phyloP scores from a whole-genome alignment of 2,113 vertebrate species.

The Thamnaconus septentrionalis region DNA sequence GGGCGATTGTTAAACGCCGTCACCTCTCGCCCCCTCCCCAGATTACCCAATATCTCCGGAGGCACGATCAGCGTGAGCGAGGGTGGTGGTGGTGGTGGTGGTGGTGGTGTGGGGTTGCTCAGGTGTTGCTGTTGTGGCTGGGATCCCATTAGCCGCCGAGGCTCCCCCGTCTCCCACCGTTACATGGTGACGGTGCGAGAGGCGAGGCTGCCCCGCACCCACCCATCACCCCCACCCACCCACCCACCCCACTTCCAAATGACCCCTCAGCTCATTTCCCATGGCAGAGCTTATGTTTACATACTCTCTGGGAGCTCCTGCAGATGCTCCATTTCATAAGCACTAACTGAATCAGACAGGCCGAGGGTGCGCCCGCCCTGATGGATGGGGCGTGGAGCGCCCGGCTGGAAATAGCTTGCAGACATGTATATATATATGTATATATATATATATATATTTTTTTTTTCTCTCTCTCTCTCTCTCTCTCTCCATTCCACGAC shows the following conservation, averaged over 20 bases:
- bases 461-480: too few species aligned
- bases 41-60: slow-evolving; percentile 65
- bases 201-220: slow-evolving; percentile 20
- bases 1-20: slow-evolving; percentile 29
- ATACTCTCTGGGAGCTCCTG: slow-evolving; percentile 60
- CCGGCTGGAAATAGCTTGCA: slow-evolving; percentile 18
- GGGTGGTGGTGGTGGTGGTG: background rate
- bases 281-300: slow-evolving; percentile 62
- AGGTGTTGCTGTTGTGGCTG: slow-evolving; percentile 53
- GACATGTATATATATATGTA: background rate
- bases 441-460: too few species aligned
- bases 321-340: slow-evolving; percentile 65
- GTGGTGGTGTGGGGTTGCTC: slow-evolving; percentile 35
- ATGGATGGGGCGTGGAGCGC: slow-evolving; percentile 27
- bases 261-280: slow-evolving; percentile 65
- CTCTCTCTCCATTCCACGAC: too few species aligned
- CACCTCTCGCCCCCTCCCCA: slow-evolving; percentile 36
- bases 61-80: slow-evolving; percentile 46
- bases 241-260: slow-evolving; percentile 48
- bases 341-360: slow-evolving; percentile 62
- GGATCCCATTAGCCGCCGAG: slow-evolving; percentile 56
- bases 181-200: slow-evolving; percentile 60
- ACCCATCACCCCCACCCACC: slow-evolving; percentile 14
- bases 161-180: slow-evolving; percentile 53
- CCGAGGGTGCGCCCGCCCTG: slow-evolving; percentile 21